Percentiles rank a stretch among this genome's conserved stretches.
Conservation (phyloP, 2,888 invertebrate genomes). For the Conomelus anceps region DNA sequence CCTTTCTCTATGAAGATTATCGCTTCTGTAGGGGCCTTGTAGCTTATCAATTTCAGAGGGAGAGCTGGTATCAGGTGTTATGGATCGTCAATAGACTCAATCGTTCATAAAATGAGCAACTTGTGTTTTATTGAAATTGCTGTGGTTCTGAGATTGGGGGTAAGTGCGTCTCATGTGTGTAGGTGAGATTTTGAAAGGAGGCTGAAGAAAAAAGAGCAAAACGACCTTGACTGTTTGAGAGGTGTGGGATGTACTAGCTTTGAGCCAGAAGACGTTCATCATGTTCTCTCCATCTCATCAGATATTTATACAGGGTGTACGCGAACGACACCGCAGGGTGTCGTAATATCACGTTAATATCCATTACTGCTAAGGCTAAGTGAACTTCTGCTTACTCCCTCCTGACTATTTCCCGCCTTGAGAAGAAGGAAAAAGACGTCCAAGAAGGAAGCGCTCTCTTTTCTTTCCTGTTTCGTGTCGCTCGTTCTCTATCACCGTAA, state of each 20-base stretch:
- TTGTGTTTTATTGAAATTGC: slow-evolving; percentile 12
- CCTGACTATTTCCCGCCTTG: neutral
- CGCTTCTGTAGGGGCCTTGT: neutral
- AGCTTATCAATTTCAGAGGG: neutral
- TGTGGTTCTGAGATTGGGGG: slow-evolving; percentile 3
- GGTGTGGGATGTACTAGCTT: neutral
- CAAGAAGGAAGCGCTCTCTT: neutral
- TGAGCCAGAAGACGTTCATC: slow-evolving; percentile 4
- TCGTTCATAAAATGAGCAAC: slow-evolving; percentile 8
- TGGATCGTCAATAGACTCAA: neutral
- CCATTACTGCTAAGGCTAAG: slow-evolving; percentile 19
- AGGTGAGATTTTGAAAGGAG: neutral
- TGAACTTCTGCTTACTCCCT: slow-evolving; percentile 7
- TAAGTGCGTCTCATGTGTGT: neutral
- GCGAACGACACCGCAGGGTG: slow-evolving; percentile 16
- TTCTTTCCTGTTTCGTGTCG: slow-evolving; percentile 6
- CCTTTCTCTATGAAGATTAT: neutral
- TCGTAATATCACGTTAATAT: slow-evolving; percentile 20
- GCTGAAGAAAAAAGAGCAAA: neutral
- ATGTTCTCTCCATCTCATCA: slow-evolving; percentile 12
- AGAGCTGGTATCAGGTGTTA: neutral
- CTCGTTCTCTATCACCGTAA: slow-evolving; percentile 21
- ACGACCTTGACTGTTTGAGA: neutral
- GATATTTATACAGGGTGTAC: slow-evolving; percentile 16
- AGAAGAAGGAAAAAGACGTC: neutral